Conservation (phyloP, 1,140 invertebrate genomes). For the Saccostrea echinata region DNA sequence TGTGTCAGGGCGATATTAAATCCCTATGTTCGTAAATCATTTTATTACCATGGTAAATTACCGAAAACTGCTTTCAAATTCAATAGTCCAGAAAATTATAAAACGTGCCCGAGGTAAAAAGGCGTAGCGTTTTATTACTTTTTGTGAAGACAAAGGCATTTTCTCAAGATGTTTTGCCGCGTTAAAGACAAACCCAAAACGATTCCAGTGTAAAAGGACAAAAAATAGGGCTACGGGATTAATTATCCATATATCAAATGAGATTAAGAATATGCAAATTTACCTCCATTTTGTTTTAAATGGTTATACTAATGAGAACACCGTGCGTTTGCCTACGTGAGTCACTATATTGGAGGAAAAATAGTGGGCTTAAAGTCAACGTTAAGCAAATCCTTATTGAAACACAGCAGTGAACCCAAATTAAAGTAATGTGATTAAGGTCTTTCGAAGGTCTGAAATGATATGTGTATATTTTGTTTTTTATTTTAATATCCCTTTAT, state of each 20-base stretch:
- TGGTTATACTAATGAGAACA: slow-evolving; percentile 14
- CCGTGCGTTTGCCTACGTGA: neutral
- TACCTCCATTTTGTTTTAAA: slow-evolving; percentile 15
- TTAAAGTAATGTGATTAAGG: no score
- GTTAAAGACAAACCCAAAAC: slow-evolving; percentile 40
- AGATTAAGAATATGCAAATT: slow-evolving; percentile 40
- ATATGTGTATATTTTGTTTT: no score
- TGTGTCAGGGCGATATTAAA: slow-evolving; percentile 49
- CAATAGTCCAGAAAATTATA: slow-evolving; percentile 55
- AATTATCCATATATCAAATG: slow-evolving; percentile 48
- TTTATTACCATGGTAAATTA: slow-evolving; percentile 58
- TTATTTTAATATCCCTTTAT: no score
- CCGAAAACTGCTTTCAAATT: slow-evolving; percentile 52
- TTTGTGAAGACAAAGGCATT: slow-evolving; percentile 33
- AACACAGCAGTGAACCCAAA: neutral
- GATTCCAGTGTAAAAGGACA: slow-evolving; percentile 39
- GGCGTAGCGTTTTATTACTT: slow-evolving; percentile 38
- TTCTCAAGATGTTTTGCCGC: slow-evolving; percentile 13
- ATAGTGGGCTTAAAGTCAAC: neutral
- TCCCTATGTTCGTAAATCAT: slow-evolving; percentile 55
- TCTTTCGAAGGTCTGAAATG: no score
- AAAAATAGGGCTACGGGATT: neutral
- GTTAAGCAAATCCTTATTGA: neutral
- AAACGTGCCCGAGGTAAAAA: slow-evolving; percentile 47
- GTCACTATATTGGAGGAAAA: neutral